Conservation (phyloP, 1,140 invertebrate species). For the Heliconius hermathena region DNA sequence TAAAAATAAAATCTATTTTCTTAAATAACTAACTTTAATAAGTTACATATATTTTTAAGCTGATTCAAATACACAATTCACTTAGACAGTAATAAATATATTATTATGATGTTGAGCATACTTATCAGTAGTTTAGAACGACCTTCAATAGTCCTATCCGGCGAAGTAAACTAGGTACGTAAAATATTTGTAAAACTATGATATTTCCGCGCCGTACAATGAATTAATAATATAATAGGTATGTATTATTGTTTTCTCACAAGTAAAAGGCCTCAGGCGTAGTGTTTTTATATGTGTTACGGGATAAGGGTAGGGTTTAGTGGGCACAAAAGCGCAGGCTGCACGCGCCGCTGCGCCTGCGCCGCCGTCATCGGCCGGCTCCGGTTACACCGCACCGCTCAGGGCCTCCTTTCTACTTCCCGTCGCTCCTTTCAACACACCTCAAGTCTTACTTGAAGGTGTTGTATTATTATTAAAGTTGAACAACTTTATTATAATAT, state of each 20-base stretch:
- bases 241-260: background rate
- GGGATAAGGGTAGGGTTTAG: background rate
- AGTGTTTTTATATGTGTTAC: background rate
- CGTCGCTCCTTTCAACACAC: background rate
- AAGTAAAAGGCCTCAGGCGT: background rate
- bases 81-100: background rate
- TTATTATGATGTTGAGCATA: background rate
- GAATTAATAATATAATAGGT: too few relatives aligned
- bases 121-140: background rate
- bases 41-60: too few relatives aligned
- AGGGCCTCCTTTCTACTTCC: background rate
- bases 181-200: background rate
- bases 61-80: background rate
- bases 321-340: background rate
- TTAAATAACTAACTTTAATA: too few relatives aligned
- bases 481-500: too few relatives aligned
- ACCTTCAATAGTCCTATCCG: background rate
- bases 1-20: too few relatives aligned
- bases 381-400: conserved; percentile 1
- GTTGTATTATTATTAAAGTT: background rate
- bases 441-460: background rate
- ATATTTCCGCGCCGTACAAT: too few relatives aligned
- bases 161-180: background rate
- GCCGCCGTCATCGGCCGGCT: background rate
- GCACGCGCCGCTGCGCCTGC: background rate